phyloP scores from a whole-genome alignment of 2,797 vertebrate species.

The Catostomus latipinnis region DNA sequence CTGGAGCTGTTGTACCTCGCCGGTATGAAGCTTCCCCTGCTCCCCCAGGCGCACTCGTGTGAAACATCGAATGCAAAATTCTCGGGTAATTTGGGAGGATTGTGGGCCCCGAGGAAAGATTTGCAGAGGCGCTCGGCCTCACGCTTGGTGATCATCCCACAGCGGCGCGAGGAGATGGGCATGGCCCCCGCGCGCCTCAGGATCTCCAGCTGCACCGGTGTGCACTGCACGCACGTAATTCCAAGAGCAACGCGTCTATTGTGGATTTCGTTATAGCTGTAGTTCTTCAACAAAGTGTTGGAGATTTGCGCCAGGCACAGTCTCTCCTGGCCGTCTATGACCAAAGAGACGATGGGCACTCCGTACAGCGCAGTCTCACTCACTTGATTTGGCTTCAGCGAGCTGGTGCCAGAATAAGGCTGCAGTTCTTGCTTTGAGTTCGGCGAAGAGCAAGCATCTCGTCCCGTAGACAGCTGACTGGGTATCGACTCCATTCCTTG shows the following conservation, averaged over 20 bases:
- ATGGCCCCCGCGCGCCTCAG: slow-evolving; percentile 89
- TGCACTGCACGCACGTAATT: slow-evolving; percentile 93
- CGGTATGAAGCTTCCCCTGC: slow-evolving; percentile 89
- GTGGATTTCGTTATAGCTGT: slow-evolving; percentile 94
- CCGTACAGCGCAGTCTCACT: slow-evolving; percentile 94
- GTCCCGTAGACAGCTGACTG: slow-evolving; percentile 87
- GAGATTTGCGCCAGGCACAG: slow-evolving; percentile 92
- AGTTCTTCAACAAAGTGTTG: slow-evolving; percentile 90
- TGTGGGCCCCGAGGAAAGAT: slow-evolving; percentile 89
- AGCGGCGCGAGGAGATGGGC: slow-evolving; percentile 90
- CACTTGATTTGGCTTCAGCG: slow-evolving; percentile 94
- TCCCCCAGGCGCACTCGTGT: slow-evolving; percentile 90
- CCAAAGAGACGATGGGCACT: slow-evolving; percentile 93
- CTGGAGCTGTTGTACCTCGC: slow-evolving; percentile 91
- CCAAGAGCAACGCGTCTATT: slow-evolving; percentile 89
- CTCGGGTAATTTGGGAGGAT: slow-evolving; percentile 87
- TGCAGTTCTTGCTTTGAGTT: slow-evolving; percentile 87
- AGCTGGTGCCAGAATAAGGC: slow-evolving; percentile 82
- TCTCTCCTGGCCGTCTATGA: slow-evolving; percentile 94
- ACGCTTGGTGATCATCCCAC: slow-evolving; percentile 92
- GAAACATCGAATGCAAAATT: slow-evolving; percentile 91
- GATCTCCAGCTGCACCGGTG: slow-evolving; percentile 91
- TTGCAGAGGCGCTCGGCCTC: slow-evolving; percentile 92
- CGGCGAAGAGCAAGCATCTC: slow-evolving; percentile 88
- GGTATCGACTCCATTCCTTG: slow-evolving; percentile 92